Evolutionary conservation across 2,113 vertebrate genomes (phyloP).

Genomic region (Dromaius novaehollandiae): DNA sequence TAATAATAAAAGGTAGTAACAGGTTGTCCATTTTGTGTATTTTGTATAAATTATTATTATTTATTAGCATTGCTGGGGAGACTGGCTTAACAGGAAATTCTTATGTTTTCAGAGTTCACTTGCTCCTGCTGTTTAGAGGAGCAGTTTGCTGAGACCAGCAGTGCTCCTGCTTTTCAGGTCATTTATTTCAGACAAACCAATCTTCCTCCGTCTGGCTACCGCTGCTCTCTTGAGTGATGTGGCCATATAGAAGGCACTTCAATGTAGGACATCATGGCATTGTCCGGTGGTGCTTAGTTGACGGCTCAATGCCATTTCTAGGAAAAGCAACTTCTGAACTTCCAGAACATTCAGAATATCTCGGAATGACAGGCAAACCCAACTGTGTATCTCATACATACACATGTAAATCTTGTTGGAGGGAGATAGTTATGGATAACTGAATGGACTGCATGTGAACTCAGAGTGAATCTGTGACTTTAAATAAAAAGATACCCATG

Average conservation of each 20-base stretch:
- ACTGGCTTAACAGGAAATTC: conserved; percentile 27
- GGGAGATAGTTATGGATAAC: background rate
- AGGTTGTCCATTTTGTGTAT: background rate
- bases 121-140: conserved; percentile 26
- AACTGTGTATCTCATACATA: background rate
- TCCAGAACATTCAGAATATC: background rate
- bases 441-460: background rate
- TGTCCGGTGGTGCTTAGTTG: background rate
- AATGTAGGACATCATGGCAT: conserved; percentile 23
- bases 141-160: conserved; percentile 57
- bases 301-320: background rate
- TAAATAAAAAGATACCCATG: background rate
- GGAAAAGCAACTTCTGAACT: background rate
- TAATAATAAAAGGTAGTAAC: background rate
- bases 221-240: background rate
- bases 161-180: conserved; percentile 14
- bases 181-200: conserved; percentile 41
- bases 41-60: background rate
- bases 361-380: background rate
- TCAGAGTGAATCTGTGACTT: background rate
- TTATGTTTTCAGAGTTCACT: conserved; percentile 32
- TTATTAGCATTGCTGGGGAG: conserved; percentile 8
- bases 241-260: background rate
- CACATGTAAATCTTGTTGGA: background rate
- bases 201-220: background rate